Conservation (phyloP, 2,113 vertebrate species). For the Barnardius zonarius region DNA sequence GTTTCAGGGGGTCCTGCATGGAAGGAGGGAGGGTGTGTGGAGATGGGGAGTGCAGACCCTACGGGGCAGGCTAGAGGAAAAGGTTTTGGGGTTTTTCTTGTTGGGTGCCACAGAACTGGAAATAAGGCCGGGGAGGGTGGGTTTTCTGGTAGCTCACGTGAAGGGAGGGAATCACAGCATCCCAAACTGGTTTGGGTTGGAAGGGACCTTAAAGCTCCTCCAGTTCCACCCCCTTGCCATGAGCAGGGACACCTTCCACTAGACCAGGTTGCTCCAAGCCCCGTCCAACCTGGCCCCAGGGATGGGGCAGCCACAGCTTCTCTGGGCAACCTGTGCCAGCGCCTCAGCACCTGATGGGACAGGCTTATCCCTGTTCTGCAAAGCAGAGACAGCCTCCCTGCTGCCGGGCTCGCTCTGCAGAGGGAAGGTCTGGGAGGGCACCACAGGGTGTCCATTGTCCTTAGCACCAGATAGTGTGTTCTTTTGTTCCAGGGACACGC, state of each 20-base stretch:
- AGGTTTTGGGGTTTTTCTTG: neutral
- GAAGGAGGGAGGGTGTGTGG: neutral
- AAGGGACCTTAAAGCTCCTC: neutral
- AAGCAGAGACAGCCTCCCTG: neutral
- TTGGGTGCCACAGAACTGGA: neutral
- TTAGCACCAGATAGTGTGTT: neutral
- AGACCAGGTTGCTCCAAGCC: neutral
- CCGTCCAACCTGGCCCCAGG: neutral
- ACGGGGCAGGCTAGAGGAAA: neutral
- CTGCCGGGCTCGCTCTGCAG: neutral
- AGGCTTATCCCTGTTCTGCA: neutral
- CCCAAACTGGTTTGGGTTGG: neutral
- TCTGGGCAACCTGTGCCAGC: neutral
- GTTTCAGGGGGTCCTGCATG: no score
- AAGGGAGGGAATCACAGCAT: neutral
- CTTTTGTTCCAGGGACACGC: neutral
- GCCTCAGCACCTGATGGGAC: neutral
- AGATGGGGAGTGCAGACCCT: neutral
- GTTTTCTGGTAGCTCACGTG: accelerated
- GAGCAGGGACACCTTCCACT: neutral
- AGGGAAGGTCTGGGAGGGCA: neutral
- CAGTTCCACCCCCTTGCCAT: neutral
- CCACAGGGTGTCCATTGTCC: accelerated
- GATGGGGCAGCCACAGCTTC: neutral
- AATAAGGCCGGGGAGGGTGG: neutral